Evolutionary conservation across 1,140 invertebrate species (phyloP).

Genomic region (Drosophila chauvacae): DNA sequence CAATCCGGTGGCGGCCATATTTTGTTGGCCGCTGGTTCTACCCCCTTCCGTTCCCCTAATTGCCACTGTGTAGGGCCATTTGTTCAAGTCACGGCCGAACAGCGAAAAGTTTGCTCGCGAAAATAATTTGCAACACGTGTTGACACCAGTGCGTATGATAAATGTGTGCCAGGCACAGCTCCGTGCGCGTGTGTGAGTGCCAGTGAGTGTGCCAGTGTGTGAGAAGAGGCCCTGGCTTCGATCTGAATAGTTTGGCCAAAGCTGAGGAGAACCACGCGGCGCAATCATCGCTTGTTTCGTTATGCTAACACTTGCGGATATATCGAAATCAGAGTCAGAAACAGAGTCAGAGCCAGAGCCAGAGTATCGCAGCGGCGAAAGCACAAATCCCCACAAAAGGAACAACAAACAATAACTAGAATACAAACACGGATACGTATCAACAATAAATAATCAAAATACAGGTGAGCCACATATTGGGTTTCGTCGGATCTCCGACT

Average conservation of each 20-base stretch:
- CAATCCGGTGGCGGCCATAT: conserved; percentile 39
- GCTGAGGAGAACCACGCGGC: conserved; percentile 5
- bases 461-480: conserved; percentile 41
- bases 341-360: background rate
- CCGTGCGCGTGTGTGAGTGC: conserved; percentile 2
- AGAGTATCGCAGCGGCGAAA: conserved; percentile 17
- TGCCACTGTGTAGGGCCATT: conserved; percentile 52
- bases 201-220: conserved; percentile 28
- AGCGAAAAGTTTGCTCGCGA: conserved; percentile 41
- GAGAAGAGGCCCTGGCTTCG: conserved; percentile 25
- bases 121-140: conserved; percentile 74
- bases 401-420: conserved; percentile 22
- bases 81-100: conserved; percentile 59
- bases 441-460: conserved; percentile 55
- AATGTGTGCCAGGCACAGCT: conserved; percentile 31
- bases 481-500: conserved; percentile 8
- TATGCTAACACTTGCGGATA: conserved; percentile 38
- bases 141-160: conserved; percentile 73
- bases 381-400: conserved; percentile 46
- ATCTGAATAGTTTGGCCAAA: conserved; percentile 19
- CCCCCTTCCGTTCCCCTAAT: conserved; percentile 24
- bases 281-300: conserved; percentile 5
- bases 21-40: conserved; percentile 17
- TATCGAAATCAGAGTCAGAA: conserved; percentile 9
- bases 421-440: conserved; percentile 55